Base-by-base conservation (phyloP, 2,797 vertebrate species). In the Enteromius fasciolatus region DNA sequence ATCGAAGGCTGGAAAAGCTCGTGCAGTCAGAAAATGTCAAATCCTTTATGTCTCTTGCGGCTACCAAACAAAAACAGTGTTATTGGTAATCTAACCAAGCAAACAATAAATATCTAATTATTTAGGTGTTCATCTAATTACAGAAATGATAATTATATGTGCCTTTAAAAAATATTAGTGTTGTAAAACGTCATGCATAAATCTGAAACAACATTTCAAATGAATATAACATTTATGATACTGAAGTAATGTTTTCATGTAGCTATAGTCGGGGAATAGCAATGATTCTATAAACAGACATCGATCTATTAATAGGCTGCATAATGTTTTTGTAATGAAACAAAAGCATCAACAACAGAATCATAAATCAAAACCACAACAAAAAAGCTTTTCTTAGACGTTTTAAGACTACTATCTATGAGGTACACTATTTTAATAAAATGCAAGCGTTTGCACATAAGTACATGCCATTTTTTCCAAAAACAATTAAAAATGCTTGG, bases 1-100 rank as follows among this genome's bases (percentile, higher is more conserved):
- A 81, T 12, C 64, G 17, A 54, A 36, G 41, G 61, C 59, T 33
- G n/a, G 17, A 31, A 48, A 18, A 66, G 61, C 31, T 66, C 76
- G 18, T 17, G 41, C 76, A 5, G 48, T 28, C 68, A 59, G 67
- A 69, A 2, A 36, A 25, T 20, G 18, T 33, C 4, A 36, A 82
- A 14, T 31, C 77, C 18, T 77, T 48, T 64, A 5, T 12, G 6
- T n/a, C 28, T 57, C 2, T 10, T 25, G n/a, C 7, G 5, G 33
- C 14, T 4, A 41, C 54, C 11, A 14, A 33, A 52, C 17, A 74
- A 4, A 57, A 74, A 17, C 25, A 1, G 46, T 5, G 46, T 48
- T 15, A 48, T 4, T 39, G 36, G 5, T 46, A 41, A 59, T 10
- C 2, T 28, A 20, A 54, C 17, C 10, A 12, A n/a, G 12, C 18